Conservation (phyloP, 1,140 invertebrate genomes). For the Agrypnia vestita region DNA sequence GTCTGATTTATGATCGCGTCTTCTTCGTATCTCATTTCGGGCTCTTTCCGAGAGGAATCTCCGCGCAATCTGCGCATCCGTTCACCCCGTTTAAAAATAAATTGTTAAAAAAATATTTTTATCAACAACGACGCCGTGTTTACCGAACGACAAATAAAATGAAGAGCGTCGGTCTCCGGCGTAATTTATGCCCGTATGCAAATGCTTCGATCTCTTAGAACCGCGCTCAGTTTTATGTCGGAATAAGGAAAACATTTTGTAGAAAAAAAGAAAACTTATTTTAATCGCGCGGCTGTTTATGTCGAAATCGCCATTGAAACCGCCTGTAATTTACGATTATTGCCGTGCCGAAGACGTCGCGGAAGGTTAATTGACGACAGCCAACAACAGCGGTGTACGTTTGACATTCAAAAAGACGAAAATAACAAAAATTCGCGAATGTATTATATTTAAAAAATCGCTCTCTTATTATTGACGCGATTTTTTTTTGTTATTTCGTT, state of each 20-base stretch:
- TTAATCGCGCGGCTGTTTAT: slow-evolving; percentile 50
- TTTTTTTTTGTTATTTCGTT: no score
- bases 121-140: no score
- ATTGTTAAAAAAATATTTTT: no score
- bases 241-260: slow-evolving; percentile 49
- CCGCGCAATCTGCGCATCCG: no score
- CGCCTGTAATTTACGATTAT: slow-evolving; percentile 58
- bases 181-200: slow-evolving; percentile 43
- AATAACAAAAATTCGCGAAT: not conserved
- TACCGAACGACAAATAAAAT: not conserved
- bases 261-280: slow-evolving; percentile 50
- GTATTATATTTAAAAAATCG: no score
- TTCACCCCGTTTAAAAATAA: no score
- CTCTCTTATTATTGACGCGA: no score
- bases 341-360: slow-evolving; percentile 55
- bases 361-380: slow-evolving; percentile 58
- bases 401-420: slow-evolving; percentile 59
- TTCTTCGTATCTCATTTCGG: no score
- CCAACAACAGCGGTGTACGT: slow-evolving; percentile 54
- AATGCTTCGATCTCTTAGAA: slow-evolving; percentile 35
- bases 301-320: slow-evolving; percentile 58
- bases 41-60: no score
- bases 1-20: not conserved
- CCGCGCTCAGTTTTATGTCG: slow-evolving; percentile 30
- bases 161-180: not conserved